Evolutionary conservation across 2,113 vertebrate genomes (phyloP).

Genomic region (Mesocricetus auratus): DNA sequence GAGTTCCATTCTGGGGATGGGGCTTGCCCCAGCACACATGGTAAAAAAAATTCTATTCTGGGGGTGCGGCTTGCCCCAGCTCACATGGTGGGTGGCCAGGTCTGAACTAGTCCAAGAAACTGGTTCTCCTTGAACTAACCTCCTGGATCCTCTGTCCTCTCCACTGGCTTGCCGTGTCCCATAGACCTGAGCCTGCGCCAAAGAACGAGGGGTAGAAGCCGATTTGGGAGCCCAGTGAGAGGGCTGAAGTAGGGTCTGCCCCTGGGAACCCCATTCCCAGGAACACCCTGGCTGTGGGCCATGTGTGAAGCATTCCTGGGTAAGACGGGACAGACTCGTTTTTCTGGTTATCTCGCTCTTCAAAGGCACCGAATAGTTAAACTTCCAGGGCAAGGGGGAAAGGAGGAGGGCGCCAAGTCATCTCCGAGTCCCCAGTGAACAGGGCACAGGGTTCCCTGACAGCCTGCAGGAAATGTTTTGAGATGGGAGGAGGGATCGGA

Average conservation of each 20-base stretch:
- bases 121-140: not conserved
- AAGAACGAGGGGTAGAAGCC: no score
- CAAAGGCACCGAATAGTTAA: constrained; percentile 84
- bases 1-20: rapidly evolving
- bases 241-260: not conserved
- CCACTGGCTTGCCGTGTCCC: not conserved
- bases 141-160: no score
- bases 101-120: not conserved
- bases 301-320: constrained; percentile 84
- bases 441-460: not conserved
- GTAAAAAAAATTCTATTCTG: not conserved
- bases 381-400: constrained; percentile 70
- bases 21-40: not conserved
- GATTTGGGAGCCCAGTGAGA: not conserved
- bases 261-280: not conserved
- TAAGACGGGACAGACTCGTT: constrained; percentile 85
- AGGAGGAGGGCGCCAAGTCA: not conserved
- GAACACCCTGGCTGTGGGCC: constrained; percentile 71
- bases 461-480: not conserved
- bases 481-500: not conserved
- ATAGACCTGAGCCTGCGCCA: not conserved
- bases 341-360: constrained; percentile 84
- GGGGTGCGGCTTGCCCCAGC: not conserved
- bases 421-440: not conserved
- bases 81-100: not conserved